Base-by-base conservation (phyloP, 2,797 vertebrate species). In the Phoebastria nigripes region DNA sequence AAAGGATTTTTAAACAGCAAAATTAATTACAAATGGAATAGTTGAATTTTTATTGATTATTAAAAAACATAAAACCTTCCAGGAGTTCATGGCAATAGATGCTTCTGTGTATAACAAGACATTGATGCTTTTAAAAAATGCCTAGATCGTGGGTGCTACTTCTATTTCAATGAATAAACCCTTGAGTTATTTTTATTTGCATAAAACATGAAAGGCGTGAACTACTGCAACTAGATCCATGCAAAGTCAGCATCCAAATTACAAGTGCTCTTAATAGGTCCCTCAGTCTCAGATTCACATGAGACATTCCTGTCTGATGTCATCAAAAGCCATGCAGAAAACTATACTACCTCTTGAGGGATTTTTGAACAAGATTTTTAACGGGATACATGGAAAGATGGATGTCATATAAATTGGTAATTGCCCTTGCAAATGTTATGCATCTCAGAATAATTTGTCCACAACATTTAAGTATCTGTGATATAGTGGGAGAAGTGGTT, bases 1-100 rank as follows among this genome's bases (percentile, higher is more conserved):
- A 98, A 96, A 93, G 95, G 42, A 74, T 86, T 84, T 86, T 88
- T 77, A 77, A 77, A 59, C 26, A 47, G 55, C 35, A 87, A 51
- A 51, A 82, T 91, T 93, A 89, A 96, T 94, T 65, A 82, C 69
- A 91, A 83, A 83, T 89, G 89, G 69, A 76, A 87, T 92, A 87
- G 95, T 97, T 96, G 67, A 96, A 97, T 96, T 95, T 81, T 66
- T 97, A 92, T 96, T 82, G 96, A 94, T 97, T 76, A 54, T 78
- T 93, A 70, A 95, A 94, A 94, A 87, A 29, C 86, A 95, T 80
- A 76, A 97, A 96, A 93, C 95, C 91, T 96, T 95, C 90, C 82
- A 74, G 91, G 81, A 78, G 76, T 93, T 61, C 71, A 67, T 69
- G 89, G 72, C 96, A 96, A 90, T 79, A 80, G 74, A 93, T 74